phyloP scores from a whole-genome alignment of 2,888 invertebrate species.

The Pristionchus arcanus region DNA sequence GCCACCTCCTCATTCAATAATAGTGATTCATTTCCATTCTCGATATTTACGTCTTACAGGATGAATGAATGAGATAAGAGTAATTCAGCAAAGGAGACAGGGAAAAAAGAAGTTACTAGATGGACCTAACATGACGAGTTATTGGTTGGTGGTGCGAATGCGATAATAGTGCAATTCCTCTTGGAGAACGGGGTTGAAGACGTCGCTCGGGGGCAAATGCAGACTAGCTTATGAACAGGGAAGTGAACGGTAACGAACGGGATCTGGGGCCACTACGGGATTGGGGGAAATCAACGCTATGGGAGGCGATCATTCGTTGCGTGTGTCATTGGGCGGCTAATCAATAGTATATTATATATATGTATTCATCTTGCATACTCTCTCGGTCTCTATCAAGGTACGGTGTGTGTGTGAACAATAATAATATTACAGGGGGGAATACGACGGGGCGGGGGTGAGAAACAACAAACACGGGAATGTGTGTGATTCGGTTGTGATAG shows the following conservation, averaged over 20 bases:
- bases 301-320: background rate
- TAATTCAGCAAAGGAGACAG: background rate
- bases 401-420: background rate
- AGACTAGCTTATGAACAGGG: constrained; percentile 48
- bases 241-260: background rate
- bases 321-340: background rate
- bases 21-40: constrained; percentile 28
- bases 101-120: background rate
- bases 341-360: constrained; percentile 35
- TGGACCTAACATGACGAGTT: constrained; percentile 42
- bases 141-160: background rate
- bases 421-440: constrained; percentile 33
- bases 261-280: background rate
- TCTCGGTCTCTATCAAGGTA: constrained; percentile 39
- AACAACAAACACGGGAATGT: constrained; percentile 38
- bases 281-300: no score
- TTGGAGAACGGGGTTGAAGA: background rate
- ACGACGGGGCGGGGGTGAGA: background rate
- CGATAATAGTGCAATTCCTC: constrained; percentile 20
- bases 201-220: constrained; percentile 46
- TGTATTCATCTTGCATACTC: constrained; percentile 33
- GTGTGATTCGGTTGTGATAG: constrained; percentile 14
- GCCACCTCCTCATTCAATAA: background rate
- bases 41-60: constrained; percentile 36
- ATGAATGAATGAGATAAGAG: constrained; percentile 21